A percentile compares a stretch with the other conserved stretches of the same genome.
These are phyloP conservation scores for Phragmatobia fuliginosa DNA, from an alignment of 2,888 invertebrate species.

Conservation along the genomic window DNA sequence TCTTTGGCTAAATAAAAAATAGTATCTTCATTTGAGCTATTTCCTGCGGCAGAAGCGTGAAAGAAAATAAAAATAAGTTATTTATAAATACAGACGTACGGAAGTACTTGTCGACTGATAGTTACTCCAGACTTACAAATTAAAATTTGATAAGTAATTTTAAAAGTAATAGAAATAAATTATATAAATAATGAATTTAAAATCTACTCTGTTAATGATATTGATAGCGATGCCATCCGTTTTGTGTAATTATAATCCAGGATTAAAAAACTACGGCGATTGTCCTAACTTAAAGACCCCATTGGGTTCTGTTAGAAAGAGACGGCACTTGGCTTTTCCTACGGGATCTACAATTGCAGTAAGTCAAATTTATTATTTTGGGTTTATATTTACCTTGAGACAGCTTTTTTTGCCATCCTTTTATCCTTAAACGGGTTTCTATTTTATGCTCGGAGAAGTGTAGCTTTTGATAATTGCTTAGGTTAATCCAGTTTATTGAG, in stretches of 20 bases:
- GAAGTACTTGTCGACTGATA: not conserved
- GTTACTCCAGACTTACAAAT: not conserved
- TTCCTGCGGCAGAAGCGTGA: not conserved
- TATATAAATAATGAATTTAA: slow-evolving; percentile 15
- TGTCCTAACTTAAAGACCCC: slow-evolving; percentile 59
- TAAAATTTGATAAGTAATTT: not conserved
- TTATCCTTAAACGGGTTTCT: not conserved
- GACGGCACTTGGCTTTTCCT: slow-evolving; percentile 61
- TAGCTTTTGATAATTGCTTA: too few species aligned
- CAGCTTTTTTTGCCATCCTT: not conserved
- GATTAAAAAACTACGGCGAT: slow-evolving; percentile 29
- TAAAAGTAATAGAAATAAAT: not conserved
- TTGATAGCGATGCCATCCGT: slow-evolving; percentile 23
- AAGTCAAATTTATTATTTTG: slow-evolving; percentile 35
- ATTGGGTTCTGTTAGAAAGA: slow-evolving; percentile 54
- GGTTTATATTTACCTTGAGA: not conserved
- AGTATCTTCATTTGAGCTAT: not conserved
- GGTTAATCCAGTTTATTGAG: too few species aligned
- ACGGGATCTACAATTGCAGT: slow-evolving; percentile 55
- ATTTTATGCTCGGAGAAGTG: not conserved
- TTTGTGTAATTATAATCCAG: slow-evolving; percentile 20
- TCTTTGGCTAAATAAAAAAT: not conserved
- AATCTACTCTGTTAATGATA: slow-evolving; percentile 10
- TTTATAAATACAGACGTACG: not conserved
- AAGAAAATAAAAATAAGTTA: not conserved